A percentile compares a stretch with the other conserved stretches of the same genome.
Conservation (phyloP, 2,113 vertebrate species). For the Zosterops lateralis region DNA sequence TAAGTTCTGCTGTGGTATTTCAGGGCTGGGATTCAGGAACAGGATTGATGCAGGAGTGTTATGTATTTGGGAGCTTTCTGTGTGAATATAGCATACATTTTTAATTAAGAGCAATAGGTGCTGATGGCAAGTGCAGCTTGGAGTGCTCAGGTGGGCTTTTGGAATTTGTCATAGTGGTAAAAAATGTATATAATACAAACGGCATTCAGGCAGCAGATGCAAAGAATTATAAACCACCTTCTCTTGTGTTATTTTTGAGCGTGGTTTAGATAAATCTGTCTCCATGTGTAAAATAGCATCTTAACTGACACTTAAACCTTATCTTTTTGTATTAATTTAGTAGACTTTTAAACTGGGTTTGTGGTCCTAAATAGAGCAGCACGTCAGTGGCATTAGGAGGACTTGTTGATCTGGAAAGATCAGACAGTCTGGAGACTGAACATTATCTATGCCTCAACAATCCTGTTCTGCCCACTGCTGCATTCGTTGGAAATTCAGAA, state of each 20-base stretch:
- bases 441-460: background rate
- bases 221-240: background rate
- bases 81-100: background rate
- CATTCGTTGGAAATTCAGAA: background rate
- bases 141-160: background rate
- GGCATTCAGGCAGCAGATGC: background rate
- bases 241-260: background rate
- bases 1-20: background rate
- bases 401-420: background rate
- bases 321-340: background rate
- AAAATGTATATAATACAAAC: background rate
- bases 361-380: background rate
- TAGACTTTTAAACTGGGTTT: background rate
- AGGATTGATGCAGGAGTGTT: background rate
- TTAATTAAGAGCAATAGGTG: background rate
- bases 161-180: background rate
- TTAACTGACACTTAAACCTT: background rate
- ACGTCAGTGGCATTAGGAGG: background rate
- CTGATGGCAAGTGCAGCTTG: background rate
- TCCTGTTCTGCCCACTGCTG: background rate
- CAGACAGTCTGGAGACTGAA: background rate
- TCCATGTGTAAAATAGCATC: background rate
- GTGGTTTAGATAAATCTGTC: background rate
- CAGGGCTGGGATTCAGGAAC: background rate
- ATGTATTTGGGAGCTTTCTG: background rate